phyloP scores from a whole-genome alignment of 2,797 vertebrate species.

The Sebastiscus albofasciatus region DNA sequence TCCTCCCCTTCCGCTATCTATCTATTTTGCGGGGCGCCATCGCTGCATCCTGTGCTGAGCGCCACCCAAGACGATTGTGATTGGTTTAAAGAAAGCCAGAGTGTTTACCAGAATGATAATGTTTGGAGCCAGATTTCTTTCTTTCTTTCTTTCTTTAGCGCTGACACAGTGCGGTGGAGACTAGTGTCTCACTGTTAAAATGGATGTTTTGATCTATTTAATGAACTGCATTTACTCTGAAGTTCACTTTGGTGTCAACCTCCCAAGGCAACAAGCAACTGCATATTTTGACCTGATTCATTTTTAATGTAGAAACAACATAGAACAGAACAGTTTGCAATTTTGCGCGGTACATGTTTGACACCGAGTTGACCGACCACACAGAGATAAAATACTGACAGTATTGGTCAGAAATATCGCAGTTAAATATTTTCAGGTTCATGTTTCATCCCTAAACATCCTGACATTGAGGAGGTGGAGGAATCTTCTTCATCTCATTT shows the following conservation, averaged over 20 bases:
- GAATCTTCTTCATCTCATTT: conserved; percentile 17
- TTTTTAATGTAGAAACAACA: too few relatives aligned
- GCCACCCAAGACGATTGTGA: not conserved
- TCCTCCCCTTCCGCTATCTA: too few relatives aligned
- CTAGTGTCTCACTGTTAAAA: too few relatives aligned
- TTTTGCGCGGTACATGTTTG: not conserved
- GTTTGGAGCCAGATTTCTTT: too few relatives aligned
- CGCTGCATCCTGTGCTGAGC: not conserved
- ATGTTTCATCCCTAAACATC: not conserved
- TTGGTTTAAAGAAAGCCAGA: not conserved
- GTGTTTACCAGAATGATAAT: too few relatives aligned
- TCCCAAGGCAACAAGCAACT: too few relatives aligned
- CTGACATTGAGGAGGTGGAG: not conserved
- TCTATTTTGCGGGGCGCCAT: not conserved
- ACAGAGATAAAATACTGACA: not conserved
- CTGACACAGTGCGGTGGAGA: too few relatives aligned
- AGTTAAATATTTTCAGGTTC: not conserved
- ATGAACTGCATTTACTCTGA: too few relatives aligned
- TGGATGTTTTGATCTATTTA: too few relatives aligned
- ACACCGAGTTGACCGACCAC: not conserved
- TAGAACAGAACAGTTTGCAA: not conserved
- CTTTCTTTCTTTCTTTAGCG: too few relatives aligned
- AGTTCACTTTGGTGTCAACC: too few relatives aligned
- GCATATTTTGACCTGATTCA: too few relatives aligned
- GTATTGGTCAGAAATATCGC: not conserved